Evolutionary conservation across 2,797 vertebrate genomes (phyloP), one percentile per base, ranked within the genome.

Genomic region (Takifugu ocellatus): DNA sequence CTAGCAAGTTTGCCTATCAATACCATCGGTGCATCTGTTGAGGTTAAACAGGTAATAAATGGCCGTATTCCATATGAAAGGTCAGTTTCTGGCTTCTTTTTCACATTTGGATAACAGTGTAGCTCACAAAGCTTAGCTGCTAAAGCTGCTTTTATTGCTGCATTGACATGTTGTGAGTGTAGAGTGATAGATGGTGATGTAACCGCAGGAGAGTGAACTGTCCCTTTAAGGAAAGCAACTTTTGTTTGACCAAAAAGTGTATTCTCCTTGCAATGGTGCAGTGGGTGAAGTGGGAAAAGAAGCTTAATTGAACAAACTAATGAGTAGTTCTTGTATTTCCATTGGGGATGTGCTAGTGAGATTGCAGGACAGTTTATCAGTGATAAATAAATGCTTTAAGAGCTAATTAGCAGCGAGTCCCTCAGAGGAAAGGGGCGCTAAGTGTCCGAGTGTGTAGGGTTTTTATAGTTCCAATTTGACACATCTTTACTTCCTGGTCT

Each of bases 341-440:
- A 74, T 82, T 78, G 86, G 90, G 85, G 84, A 90, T 83, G 81
- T 84, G 88, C 88, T 80, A 87, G 82, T 76, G 78, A 90, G 90
- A 91, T 91, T 90, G 88, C 88, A 88, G 90, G 90, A 92, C 90
- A 90, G 87, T 92, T 92, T 92, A 89, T 91, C 91, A 91, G 82
- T 86, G 87, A 91, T 91, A 92, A 90, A 92, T 91, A 91, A 90
- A 91, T 86, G 86, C 87, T 90, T 90, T 85, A 84, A 82, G 82
- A 91, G 86, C 88, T 87, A 92, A 91, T 92, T 89, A 91, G 86
- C 81, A 85, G 79, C 71, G 59, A 54, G 74, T 72, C 68, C 83
- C 86, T 77, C 81, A 49, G 51, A 84, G 83, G 88, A 87, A 71
- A 74, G 51, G 68, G 60, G 71, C 80, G 81, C 81, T 82, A 77